Conservation (phyloP, 2,797 vertebrate species). For the Cephalopachus bancanus region DNA sequence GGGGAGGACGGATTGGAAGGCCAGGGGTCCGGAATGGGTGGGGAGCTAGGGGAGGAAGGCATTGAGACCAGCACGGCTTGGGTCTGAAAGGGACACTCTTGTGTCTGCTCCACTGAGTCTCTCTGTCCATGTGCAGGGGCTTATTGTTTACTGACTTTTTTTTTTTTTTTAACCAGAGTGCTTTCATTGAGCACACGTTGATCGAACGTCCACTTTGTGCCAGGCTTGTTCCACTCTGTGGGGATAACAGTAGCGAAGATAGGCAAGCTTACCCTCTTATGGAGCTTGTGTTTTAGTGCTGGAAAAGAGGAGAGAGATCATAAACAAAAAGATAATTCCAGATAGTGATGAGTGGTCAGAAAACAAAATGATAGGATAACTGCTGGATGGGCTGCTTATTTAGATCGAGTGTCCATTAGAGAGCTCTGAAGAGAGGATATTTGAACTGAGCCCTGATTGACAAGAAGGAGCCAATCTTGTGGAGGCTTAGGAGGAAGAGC, state of each 20-base stretch:
- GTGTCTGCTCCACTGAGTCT: background rate
- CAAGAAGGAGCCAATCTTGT: background rate
- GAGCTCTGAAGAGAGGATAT: background rate
- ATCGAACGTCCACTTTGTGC: background rate
- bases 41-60: background rate
- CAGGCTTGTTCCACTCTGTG: background rate
- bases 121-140: background rate
- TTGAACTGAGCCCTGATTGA: background rate
- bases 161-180: background rate
- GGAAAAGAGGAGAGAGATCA: background rate
- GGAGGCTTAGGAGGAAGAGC: slow-evolving; percentile 7
- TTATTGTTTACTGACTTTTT: background rate
- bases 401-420: background rate
- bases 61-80: too few relatives aligned
- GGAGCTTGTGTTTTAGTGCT: background rate
- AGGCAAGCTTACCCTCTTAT: background rate
- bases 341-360: background rate
- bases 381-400: background rate
- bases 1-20: background rate
- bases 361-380: background rate
- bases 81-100: background rate
- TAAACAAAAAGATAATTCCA: background rate
- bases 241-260: background rate
- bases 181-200: background rate
- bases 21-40: background rate